Evolutionary conservation across 2,888 invertebrate species (phyloP).

Genomic region (Dinocampus coccinellae): DNA sequence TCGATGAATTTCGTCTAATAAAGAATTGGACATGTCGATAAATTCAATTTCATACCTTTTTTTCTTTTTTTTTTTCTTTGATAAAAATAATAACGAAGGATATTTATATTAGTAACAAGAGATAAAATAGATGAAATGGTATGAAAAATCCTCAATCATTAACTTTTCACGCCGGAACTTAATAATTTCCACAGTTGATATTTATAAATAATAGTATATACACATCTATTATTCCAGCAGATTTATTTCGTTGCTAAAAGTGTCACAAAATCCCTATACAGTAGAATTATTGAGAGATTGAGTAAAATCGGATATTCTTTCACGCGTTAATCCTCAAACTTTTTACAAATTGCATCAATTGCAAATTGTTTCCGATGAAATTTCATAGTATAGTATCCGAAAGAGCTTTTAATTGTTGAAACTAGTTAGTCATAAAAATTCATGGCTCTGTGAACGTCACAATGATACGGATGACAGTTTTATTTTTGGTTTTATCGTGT

Average conservation of each 20-base stretch:
- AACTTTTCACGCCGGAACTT: too few relatives aligned
- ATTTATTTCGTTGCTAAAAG: not conserved
- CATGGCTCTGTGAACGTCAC: slow-evolving; percentile 15
- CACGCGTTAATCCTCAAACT: not conserved
- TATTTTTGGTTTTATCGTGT: slow-evolving; percentile 11
- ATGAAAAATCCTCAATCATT: too few relatives aligned
- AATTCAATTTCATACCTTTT: slow-evolving; percentile 6
- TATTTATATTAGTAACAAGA: too few relatives aligned
- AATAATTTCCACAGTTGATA: not conserved
- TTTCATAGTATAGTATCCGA: not conserved
- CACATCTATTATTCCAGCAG: not conserved
- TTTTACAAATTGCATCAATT: not conserved
- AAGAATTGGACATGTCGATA: not conserved
- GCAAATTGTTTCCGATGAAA: not conserved
- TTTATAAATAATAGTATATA: not conserved
- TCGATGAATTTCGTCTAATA: not conserved
- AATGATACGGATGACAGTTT: slow-evolving; percentile 21
- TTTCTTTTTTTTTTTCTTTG: not conserved
- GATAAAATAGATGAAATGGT: too few relatives aligned
- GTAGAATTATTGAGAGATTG: not conserved
- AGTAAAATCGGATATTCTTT: not conserved
- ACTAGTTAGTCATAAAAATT: slow-evolving; percentile 18
- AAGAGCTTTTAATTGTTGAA: slow-evolving; percentile 24
- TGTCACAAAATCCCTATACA: not conserved
- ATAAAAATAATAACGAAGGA: too few relatives aligned